phyloP scores from a whole-genome alignment of 2,113 vertebrate species.

The Megaleporinus macrocephalus region DNA sequence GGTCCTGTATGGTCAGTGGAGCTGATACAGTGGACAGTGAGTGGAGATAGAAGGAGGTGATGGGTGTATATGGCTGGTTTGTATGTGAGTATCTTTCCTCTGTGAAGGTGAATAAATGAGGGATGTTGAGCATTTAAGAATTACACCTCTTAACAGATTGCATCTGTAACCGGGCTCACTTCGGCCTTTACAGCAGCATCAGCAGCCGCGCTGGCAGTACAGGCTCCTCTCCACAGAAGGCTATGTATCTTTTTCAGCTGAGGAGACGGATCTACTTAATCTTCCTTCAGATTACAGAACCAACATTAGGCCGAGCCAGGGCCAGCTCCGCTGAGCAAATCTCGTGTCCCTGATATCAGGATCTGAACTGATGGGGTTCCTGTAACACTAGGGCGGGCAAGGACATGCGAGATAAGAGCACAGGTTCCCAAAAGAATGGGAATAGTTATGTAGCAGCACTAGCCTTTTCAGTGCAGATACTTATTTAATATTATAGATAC shows the following conservation, averaged over 20 bases:
- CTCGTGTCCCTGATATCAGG: not conserved
- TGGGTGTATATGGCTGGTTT: no score
- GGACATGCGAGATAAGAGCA: not conserved
- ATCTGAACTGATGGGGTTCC: not conserved
- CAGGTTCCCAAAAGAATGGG: not conserved
- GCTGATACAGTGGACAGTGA: no score
- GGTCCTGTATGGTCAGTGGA: no score
- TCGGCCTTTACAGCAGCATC: not conserved
- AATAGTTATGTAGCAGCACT: not conserved
- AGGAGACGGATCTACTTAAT: not conserved
- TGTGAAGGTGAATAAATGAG: not conserved
- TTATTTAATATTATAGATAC: no score
- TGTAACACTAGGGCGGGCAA: not conserved
- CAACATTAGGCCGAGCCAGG: not conserved
- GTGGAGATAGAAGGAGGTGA: no score
- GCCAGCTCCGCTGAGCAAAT: not conserved
- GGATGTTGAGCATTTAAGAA: not conserved
- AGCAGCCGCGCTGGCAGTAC: not conserved
- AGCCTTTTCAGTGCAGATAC: not conserved
- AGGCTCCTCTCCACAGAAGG: not conserved
- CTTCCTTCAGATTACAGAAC: not conserved
- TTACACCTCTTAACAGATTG: not conserved
- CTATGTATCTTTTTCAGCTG: not conserved
- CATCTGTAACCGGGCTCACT: not conserved
- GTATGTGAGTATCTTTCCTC: no score